phyloP scores from a whole-genome alignment of 2,113 vertebrate species.

The Albula goreensis region DNA sequence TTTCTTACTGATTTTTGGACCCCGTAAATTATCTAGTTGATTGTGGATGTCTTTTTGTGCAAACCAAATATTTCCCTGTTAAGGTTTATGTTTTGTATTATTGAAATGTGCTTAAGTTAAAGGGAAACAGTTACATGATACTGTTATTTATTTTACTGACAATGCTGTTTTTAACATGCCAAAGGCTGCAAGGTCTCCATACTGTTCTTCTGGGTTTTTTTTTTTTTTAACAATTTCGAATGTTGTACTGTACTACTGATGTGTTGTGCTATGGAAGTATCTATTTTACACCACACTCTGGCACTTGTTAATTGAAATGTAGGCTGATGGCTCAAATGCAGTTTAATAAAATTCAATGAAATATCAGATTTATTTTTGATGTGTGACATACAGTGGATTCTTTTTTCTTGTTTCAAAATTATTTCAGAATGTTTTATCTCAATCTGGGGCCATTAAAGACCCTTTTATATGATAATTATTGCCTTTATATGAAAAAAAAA shows the following conservation, averaged over 20 bases:
- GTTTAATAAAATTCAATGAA: background rate
- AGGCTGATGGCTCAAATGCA: background rate
- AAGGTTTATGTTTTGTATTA: background rate
- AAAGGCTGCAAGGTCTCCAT: background rate
- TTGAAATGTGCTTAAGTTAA: background rate
- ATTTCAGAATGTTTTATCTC: no score
- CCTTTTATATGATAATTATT: no score
- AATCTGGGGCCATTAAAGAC: no score
- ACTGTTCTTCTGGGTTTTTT: background rate
- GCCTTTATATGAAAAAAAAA: no score
- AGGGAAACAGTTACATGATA: background rate
- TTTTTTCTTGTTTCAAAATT: background rate
- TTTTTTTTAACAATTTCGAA: background rate
- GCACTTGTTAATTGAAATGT: no score
- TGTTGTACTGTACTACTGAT: slow-evolving; percentile 5
- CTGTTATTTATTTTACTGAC: background rate
- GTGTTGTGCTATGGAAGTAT: background rate
- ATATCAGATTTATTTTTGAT: slow-evolving; percentile 3
- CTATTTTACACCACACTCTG: no score
- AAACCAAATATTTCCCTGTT: no score
- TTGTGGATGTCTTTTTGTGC: background rate
- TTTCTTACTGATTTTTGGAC: background rate
- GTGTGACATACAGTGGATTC: background rate
- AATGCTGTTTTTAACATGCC: slow-evolving; percentile 28
- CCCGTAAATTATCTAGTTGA: background rate